A percentile compares a stretch with the other conserved stretches of the same genome.
Conservation (phyloP, 2,797 vertebrate genomes). For the Anas acuta region DNA sequence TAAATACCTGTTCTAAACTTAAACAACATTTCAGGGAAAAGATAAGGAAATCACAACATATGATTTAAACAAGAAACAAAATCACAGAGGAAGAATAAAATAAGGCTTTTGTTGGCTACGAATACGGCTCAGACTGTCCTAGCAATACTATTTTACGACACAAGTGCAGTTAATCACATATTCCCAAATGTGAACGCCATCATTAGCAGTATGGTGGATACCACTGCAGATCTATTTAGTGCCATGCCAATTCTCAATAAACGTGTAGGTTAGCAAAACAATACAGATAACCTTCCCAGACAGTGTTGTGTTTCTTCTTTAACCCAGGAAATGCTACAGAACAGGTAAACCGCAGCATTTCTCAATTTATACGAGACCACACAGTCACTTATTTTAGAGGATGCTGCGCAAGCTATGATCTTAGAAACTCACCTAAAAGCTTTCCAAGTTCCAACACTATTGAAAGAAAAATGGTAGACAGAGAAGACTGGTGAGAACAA, state of each 20-base stretch:
- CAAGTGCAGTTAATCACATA: background rate
- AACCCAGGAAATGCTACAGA: background rate
- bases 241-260: background rate
- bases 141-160: background rate
- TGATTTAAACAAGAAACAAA: background rate
- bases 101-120: background rate
- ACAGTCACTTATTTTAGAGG: background rate
- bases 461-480: background rate
- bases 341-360: background rate
- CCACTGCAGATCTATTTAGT: background rate
- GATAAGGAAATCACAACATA: background rate
- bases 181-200: background rate
- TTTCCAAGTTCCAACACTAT: background rate
- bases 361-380: rapidly evolving
- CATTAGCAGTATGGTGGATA: background rate
- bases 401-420: background rate
- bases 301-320: background rate
- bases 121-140: background rate
- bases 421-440: background rate
- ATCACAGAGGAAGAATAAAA: background rate
- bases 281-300: background rate
- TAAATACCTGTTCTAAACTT: background rate
- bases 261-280: background rate
- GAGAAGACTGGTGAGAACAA: background rate
- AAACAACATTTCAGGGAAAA: background rate